Evolutionary conservation across 2,113 vertebrate genomes (phyloP).

Genomic region (Etia nguti): DNA sequence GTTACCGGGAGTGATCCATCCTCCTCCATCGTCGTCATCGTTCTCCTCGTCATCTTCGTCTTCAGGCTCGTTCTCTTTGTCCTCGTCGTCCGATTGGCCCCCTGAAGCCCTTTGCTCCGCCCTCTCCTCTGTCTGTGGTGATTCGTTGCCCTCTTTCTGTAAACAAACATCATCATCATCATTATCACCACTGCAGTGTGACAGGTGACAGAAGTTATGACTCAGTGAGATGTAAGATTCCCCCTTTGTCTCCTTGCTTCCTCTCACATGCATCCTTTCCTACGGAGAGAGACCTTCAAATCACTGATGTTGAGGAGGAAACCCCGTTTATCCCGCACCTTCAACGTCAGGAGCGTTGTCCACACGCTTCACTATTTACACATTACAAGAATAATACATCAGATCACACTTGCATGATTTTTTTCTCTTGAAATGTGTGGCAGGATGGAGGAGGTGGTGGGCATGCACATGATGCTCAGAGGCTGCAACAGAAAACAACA

Average conservation of each 20-base stretch:
- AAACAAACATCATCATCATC: background rate
- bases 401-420: background rate
- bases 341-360: accelerated
- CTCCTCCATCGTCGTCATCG: constrained; percentile 58
- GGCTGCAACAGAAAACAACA: background rate
- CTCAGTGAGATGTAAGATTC: background rate
- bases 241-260: background rate
- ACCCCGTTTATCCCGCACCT: accelerated
- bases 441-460: accelerated
- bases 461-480: background rate
- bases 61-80: constrained; percentile 36
- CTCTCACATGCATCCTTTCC: background rate
- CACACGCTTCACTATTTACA: background rate
- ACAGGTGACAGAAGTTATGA: background rate
- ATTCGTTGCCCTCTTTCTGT: constrained; percentile 3
- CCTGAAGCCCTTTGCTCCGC: background rate
- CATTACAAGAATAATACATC: background rate
- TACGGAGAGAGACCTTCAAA: background rate
- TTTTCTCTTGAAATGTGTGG: background rate
- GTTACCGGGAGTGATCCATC: constrained; percentile 95
- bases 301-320: background rate
- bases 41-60: constrained; percentile 6
- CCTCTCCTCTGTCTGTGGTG: background rate
- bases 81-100: constrained; percentile 17
- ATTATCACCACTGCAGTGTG: background rate